These are phyloP conservation scores for Tupaia chinensis DNA, from an alignment of 2,113 vertebrate genomes.

Conservation along the genomic window DNA sequence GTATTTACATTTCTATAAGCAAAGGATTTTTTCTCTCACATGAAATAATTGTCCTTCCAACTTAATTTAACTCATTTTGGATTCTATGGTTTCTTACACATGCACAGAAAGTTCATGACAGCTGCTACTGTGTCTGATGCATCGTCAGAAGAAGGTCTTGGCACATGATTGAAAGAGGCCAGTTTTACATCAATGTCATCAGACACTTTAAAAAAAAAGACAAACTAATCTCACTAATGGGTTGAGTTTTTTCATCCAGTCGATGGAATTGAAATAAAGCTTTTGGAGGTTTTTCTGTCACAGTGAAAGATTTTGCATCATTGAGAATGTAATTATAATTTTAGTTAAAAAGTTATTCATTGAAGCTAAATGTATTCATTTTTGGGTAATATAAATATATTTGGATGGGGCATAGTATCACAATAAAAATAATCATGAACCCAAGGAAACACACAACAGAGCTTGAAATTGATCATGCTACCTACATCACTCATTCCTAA, in stretches of 20 bases:
- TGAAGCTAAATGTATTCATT: slow-evolving; percentile 10
- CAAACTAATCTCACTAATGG: slow-evolving; percentile 30
- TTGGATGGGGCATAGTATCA: not conserved
- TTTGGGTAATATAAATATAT: not conserved
- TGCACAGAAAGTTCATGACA: not conserved
- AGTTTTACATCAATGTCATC: not conserved
- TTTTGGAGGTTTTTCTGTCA: not conserved
- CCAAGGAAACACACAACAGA: not conserved
- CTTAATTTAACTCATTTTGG: not conserved
- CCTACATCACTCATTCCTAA: not conserved
- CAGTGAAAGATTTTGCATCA: slow-evolving; percentile 8
- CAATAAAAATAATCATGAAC: not conserved
- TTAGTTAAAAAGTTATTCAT: not conserved
- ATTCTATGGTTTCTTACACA: not conserved
- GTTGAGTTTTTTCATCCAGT: not conserved
- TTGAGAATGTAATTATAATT: not conserved
- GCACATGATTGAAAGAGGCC: not conserved
- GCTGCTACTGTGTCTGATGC: not conserved
- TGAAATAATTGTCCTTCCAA: not conserved
- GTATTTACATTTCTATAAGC: not conserved
- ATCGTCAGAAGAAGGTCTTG: not conserved
- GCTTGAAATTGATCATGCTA: not conserved
- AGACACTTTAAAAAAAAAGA: slow-evolving; percentile 20
- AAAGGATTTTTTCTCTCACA: not conserved
- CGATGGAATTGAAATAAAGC: not conserved